These are phyloP conservation scores for Chiloscyllium plagiosum DNA, from an alignment of 2,113 vertebrate species.

Conservation along the genomic window DNA sequence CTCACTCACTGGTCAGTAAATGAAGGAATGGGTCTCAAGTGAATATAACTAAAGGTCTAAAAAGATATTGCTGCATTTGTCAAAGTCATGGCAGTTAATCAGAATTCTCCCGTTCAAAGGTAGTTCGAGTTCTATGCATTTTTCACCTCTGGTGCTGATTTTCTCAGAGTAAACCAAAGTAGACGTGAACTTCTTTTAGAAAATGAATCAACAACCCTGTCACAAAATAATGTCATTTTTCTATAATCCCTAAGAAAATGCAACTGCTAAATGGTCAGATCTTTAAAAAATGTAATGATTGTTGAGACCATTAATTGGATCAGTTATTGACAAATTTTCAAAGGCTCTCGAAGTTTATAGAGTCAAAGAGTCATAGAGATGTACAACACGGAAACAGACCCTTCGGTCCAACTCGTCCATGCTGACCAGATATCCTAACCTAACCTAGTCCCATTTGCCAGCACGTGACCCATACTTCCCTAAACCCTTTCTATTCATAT, in stretches of 20 bases:
- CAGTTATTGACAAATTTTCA: neutral
- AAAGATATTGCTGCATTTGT: neutral
- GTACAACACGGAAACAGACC: too few relatives aligned
- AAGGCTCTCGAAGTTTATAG: neutral
- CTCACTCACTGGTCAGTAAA: neutral
- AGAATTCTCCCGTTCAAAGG: neutral
- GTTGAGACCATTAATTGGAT: neutral
- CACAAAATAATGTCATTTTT: neutral
- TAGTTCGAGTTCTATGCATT: too few relatives aligned
- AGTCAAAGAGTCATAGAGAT: too few relatives aligned
- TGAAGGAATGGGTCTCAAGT: neutral
- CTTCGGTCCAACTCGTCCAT: too few relatives aligned
- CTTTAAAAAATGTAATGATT: neutral
- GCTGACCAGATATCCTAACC: too few relatives aligned
- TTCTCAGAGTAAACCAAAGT: neutral
- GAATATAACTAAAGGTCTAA: neutral
- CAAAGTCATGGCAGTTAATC: neutral
- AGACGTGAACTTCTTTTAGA: neutral
- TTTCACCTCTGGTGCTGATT: neutral
- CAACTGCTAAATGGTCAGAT: neutral
- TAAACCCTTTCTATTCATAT: too few relatives aligned
- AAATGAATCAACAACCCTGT: neutral
- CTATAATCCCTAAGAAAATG: neutral
- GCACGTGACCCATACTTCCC: too few relatives aligned
- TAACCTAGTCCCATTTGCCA: too few relatives aligned